phyloP scores from a whole-genome alignment of 1,140 invertebrate genomes.

The Drosophila seguyi region DNA sequence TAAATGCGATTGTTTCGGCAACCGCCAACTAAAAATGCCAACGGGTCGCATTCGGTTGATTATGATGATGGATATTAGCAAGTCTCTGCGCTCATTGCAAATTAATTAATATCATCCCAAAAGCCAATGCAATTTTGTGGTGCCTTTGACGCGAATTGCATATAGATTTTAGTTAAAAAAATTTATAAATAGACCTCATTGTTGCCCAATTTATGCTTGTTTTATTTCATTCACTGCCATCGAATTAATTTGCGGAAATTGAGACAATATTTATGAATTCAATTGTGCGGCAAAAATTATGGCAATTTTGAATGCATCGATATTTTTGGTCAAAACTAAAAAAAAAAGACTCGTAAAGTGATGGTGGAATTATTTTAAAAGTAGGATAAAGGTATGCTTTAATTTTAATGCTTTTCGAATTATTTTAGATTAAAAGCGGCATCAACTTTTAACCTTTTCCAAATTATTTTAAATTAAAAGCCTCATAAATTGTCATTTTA shows the following conservation, averaged over 20 bases:
- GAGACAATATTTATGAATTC: slow-evolving; percentile 47
- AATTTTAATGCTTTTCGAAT: background rate
- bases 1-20: slow-evolving; percentile 58
- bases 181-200: background rate
- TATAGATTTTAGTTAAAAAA: slow-evolving; percentile 24
- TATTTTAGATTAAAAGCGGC: background rate
- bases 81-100: slow-evolving; percentile 55
- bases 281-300: slow-evolving; percentile 42
- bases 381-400: background rate
- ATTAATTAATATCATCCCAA: slow-evolving; percentile 78
- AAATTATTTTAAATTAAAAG: background rate
- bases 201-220: slow-evolving; percentile 21
- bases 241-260: slow-evolving; percentile 48
- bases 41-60: slow-evolving; percentile 41
- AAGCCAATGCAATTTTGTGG: slow-evolving; percentile 67
- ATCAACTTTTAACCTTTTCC: background rate
- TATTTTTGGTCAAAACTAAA: slow-evolving; percentile 11
- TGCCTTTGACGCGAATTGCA: slow-evolving; percentile 58
- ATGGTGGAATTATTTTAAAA: slow-evolving; percentile 3
- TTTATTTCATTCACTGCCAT: slow-evolving; percentile 34
- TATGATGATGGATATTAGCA: slow-evolving; percentile 50
- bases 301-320: slow-evolving; percentile 21
- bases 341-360: background rate
- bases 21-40: slow-evolving; percentile 65
- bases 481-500: background rate